Conservation (phyloP, 2,113 vertebrate species). For the Scomber japonicus region DNA sequence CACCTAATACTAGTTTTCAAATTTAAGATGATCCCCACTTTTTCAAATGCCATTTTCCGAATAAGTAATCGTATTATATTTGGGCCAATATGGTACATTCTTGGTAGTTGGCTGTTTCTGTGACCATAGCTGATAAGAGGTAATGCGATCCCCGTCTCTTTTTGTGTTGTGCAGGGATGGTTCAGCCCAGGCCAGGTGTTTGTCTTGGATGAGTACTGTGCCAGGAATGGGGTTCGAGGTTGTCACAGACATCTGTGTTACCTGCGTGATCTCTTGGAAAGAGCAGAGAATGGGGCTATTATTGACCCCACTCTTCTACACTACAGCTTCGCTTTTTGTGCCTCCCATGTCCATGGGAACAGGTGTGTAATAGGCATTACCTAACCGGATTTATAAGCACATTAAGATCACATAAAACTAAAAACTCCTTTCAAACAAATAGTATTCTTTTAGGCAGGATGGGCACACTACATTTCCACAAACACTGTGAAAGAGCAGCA, state of each 20-base stretch:
- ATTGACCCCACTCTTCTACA: conserved; percentile 99
- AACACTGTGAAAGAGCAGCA: conserved; percentile 3
- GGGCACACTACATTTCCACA: not conserved
- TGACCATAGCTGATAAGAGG: not conserved
- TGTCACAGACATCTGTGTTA: conserved; percentile 99
- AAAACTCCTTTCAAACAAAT: not conserved
- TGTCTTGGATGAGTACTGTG: conserved; percentile 98
- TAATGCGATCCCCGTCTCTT: not conserved
- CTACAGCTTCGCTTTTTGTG: conserved; percentile 99
- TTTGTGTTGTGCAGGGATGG: conserved; percentile 91
- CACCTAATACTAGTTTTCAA: too few species aligned
- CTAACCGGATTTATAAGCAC: not conserved
- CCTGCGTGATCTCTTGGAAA: conserved; percentile 95
- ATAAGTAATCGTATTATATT: too few species aligned
- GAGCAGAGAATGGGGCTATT: conserved; percentile 96
- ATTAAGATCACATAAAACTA: not conserved
- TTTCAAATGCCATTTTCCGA: too few species aligned
- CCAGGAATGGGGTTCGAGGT: conserved; percentile 97
- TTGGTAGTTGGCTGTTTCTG: not conserved
- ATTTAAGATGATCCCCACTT: too few species aligned
- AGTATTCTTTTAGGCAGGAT: not conserved
- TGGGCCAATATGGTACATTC: too few species aligned
- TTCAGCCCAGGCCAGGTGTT: conserved; percentile 99
- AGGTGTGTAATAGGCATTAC: conserved; percentile 84
- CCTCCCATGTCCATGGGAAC: conserved; percentile 99